Percentiles rank a stretch among this genome's conserved stretches.
phyloP scores from a whole-genome alignment of 2,888 invertebrate genomes.

The Ariolimax columbianus region DNA sequence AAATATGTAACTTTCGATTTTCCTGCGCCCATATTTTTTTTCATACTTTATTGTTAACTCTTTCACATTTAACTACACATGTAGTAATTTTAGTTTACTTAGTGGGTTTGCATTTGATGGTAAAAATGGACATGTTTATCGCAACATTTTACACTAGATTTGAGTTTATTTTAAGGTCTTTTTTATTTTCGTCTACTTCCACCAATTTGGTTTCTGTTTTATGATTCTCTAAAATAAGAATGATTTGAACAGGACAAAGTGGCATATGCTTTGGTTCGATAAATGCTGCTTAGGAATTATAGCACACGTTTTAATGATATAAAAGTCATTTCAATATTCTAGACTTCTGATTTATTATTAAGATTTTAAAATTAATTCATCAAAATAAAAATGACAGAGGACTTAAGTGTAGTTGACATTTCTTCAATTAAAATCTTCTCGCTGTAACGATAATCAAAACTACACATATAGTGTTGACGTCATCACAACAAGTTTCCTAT shows the following conservation, averaged over 20 bases:
- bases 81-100: too few relatives aligned
- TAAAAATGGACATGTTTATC: too few relatives aligned
- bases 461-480: constrained; percentile 66
- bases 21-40: too few relatives aligned
- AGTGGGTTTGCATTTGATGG: too few relatives aligned
- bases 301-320: neutral
- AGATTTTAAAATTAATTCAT: neutral
- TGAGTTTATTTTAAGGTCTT: too few relatives aligned
- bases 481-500: constrained; percentile 50
- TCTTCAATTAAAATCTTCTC: constrained; percentile 52
- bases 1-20: neutral
- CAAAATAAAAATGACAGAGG: neutral
- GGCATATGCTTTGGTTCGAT: neutral
- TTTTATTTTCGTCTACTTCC: too few relatives aligned
- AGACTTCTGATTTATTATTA: neutral
- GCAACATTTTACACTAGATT: too few relatives aligned
- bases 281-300: neutral
- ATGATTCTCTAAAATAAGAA: neutral
- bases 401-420: neutral
- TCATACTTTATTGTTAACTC: neutral
- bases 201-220: too few relatives aligned
- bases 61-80: neutral
- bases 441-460: constrained; percentile 63
- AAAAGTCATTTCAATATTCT: neutral
- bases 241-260: neutral